Base-by-base conservation (phyloP, 2,113 vertebrate genomes). In the Centrocercus urophasianus region DNA sequence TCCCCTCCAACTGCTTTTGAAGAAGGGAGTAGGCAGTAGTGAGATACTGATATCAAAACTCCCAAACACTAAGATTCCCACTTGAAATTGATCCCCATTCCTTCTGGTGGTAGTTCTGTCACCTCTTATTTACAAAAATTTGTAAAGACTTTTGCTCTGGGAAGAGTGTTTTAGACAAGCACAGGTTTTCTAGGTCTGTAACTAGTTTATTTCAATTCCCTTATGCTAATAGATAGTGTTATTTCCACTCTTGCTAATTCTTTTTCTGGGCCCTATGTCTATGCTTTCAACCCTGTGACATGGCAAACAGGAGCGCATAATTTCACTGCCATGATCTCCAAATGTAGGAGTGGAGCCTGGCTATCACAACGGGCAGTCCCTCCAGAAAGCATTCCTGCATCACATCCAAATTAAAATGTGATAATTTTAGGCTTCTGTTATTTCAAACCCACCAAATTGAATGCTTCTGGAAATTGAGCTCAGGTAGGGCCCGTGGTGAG, bases 391-490 rank as follows among this genome's bases (percentile, higher is more conserved):
- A 59, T 24, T 82, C 64, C 16, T 30, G 38, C 61, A 82, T 52
- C 1, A 1, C 59, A 56, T 54, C 78, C 43, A 70, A 76, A 64
- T 73, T 50, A 43, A 93, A 92, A 74, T 24, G 34, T 43, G 50
- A 16, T 73, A 5, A 91, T 77, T 93, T 90, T 34, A 87, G 81
- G 54, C 64, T 89, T 89, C 54, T 84, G 21, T 38, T 87, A 43
- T 76, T 95, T 89, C 78, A 93, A 69, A 73, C 60, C 63, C 54
- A 92, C 27, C 36, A 67, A 67, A 95, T 45, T 9, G 48, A 88
- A 47, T 12, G n/a, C 42, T 85, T 57, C 66, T 48, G 57, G 75
- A 87, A 92, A n/a, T 3, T 0, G 0, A 1, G 9, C 25, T 64
- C 56, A 19, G 24, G 18, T 28, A 48, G 27, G 38, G 57, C 34